Evolutionary conservation across 2,888 invertebrate species (phyloP).

Genomic region (Xestia rhomboidea): DNA sequence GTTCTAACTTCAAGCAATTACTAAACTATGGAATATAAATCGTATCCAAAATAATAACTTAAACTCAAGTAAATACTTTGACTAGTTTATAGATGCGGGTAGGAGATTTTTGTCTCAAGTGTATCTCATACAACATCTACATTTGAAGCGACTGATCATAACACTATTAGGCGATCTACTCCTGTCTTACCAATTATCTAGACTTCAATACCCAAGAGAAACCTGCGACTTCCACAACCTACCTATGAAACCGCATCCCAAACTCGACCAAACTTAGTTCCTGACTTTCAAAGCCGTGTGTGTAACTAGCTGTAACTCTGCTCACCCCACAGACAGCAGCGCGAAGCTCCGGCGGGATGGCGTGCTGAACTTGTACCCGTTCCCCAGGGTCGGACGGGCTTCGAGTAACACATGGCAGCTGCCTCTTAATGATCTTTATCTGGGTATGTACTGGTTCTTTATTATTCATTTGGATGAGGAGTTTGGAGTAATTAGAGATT

Average conservation of each 20-base stretch:
- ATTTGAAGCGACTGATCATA: neutral
- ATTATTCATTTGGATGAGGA: neutral
- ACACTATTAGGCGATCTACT: neutral
- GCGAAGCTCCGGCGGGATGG: conserved; percentile 89
- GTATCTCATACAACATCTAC: neutral
- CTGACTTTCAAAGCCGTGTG: neutral
- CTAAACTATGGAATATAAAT: too few relatives aligned
- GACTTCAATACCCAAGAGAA: neutral
- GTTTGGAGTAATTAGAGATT: neutral
- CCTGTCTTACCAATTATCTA: neutral
- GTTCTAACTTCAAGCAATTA: too few relatives aligned
- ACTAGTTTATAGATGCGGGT: too few relatives aligned
- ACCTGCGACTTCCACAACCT: neutral
- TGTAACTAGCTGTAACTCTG: conserved; percentile 20
- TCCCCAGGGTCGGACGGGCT: conserved; percentile 91
- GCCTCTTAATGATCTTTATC: conserved; percentile 87
- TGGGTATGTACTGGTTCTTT: conserved; percentile 77
- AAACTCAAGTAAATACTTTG: too few relatives aligned
- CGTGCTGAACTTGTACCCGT: conserved; percentile 91
- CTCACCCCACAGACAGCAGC: conserved; percentile 77
- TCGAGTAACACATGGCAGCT: conserved; percentile 85
- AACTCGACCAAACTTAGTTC: conserved; percentile 27
- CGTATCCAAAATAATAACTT: too few relatives aligned
- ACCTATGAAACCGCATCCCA: neutral
- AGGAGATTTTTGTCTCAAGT: neutral